Percentiles rank a stretch among this genome's conserved stretches.
phyloP scores from a whole-genome alignment of 1,140 invertebrate genomes.

The Caenorhabditis latens region DNA sequence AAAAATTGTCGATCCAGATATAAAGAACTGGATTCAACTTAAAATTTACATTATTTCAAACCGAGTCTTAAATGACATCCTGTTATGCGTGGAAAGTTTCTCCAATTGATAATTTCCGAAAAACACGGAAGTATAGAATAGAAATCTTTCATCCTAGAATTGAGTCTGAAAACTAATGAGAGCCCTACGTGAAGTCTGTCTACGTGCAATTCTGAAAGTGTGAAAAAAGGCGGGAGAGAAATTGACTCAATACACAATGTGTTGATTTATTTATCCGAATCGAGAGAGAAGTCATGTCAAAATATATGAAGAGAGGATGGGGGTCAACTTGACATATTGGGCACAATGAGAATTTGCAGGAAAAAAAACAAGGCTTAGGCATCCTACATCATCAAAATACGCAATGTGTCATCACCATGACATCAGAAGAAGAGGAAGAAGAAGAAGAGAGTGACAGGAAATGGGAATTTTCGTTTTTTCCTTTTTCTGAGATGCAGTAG shows the following conservation, averaged over 20 bases:
- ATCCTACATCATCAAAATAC: neutral
- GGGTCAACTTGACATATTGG: too few relatives aligned
- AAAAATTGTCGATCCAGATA: too few relatives aligned
- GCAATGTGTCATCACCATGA: slow-evolving; percentile 43
- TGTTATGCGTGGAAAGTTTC: too few relatives aligned
- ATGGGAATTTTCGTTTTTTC: neutral
- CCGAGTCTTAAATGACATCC: too few relatives aligned
- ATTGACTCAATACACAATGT: slow-evolving; percentile 11
- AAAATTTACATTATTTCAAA: too few relatives aligned
- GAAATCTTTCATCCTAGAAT: neutral
- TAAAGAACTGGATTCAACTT: too few relatives aligned
- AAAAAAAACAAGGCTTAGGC: neutral
- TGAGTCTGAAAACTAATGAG: neutral
- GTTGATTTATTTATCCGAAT: slow-evolving; percentile 4
- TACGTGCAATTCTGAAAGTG: slow-evolving; percentile 32
- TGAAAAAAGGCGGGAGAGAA: neutral
- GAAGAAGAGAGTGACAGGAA: slow-evolving; percentile 35
- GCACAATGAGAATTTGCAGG: neutral
- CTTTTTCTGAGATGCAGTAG: too few relatives aligned
- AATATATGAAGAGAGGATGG: neutral
- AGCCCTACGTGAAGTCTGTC: neutral
- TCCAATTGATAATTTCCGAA: too few relatives aligned
- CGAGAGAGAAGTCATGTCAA: neutral
- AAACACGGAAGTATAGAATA: neutral
- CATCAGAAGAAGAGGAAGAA: slow-evolving; percentile 13